Evolutionary conservation across 2,797 vertebrate species (phyloP).

Genomic region (Pangasius larnaudii): DNA sequence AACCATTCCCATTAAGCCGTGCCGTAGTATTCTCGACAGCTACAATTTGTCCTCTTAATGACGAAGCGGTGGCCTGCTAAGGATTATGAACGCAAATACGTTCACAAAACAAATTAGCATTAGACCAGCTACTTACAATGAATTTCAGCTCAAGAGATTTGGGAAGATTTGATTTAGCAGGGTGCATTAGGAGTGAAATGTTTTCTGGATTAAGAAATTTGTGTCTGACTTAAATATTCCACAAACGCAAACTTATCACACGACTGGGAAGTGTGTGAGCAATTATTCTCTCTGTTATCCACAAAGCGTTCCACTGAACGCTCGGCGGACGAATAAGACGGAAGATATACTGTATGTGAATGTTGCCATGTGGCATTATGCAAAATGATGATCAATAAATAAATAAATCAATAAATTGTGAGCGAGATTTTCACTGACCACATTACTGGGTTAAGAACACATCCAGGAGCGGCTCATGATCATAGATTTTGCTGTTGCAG

Average conservation of each 20-base stretch:
- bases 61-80: conserved; percentile 18
- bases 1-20: conserved; percentile 44
- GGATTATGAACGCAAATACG: conserved; percentile 53
- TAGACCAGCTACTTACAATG: conserved; percentile 47
- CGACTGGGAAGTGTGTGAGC: not conserved
- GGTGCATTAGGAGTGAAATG: not conserved
- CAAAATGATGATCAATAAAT: too few species aligned
- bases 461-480: too few species aligned
- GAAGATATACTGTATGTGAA: not conserved
- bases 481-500: too few species aligned
- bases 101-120: conserved; percentile 52
- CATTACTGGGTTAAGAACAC: too few species aligned
- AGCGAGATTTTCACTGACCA: not conserved
- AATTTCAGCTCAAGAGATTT: conserved; percentile 35
- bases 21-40: conserved; percentile 37
- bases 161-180: conserved; percentile 39
- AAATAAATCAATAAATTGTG: too few species aligned
- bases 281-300: not conserved
- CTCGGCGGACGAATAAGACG: not conserved
- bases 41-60: conserved; percentile 52
- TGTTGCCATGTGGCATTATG: conserved; percentile 8
- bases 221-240: not conserved
- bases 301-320: not conserved
- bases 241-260: conserved; percentile 26
- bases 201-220: conserved; percentile 27